Evolutionary conservation across 2,797 vertebrate species (phyloP).

Genomic region (Anguilla pacifica): DNA sequence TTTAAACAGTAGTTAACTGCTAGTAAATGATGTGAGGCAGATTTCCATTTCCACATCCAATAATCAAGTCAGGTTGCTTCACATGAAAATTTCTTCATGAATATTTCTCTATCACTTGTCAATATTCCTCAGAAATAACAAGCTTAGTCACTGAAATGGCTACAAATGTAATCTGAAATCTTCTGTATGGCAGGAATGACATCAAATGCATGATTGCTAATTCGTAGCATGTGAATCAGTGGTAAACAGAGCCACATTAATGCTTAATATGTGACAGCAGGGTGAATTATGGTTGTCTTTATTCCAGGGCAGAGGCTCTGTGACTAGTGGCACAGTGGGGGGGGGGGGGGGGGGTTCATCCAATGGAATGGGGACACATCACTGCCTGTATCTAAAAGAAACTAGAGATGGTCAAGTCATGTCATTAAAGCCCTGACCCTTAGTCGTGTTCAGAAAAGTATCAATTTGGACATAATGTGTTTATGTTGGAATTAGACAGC

Average conservation of each 20-base stretch:
- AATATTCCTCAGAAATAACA: slow-evolving; percentile 81
- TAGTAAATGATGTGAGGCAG: neutral
- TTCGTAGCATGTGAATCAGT: slow-evolving; percentile 74
- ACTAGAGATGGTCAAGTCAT: neutral
- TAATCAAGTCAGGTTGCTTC: neutral
- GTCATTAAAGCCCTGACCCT: neutral
- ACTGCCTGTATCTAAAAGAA: slow-evolving; percentile 1
- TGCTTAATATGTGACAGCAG: slow-evolving; percentile 69
- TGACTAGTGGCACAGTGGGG: slow-evolving; percentile 32
- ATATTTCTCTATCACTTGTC: slow-evolving; percentile 31
- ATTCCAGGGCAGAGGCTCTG: slow-evolving; percentile 42
- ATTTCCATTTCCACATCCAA: neutral
- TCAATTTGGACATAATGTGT: neutral
- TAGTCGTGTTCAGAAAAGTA: neutral
- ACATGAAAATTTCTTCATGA: neutral
- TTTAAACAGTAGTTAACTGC: neutral
- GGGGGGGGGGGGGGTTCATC: neutral
- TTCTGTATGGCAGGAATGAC: slow-evolving; percentile 76
- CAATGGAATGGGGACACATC: slow-evolving; percentile 16
- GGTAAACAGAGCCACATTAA: slow-evolving; percentile 71
- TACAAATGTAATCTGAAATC: slow-evolving; percentile 79
- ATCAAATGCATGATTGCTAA: slow-evolving; percentile 77
- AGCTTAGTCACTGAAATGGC: slow-evolving; percentile 78
- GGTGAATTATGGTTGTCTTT: slow-evolving; percentile 62
- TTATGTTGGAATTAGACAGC: neutral